phyloP scores from a whole-genome alignment of 2,888 invertebrate genomes.

The Odontocolon sp. region DNA sequence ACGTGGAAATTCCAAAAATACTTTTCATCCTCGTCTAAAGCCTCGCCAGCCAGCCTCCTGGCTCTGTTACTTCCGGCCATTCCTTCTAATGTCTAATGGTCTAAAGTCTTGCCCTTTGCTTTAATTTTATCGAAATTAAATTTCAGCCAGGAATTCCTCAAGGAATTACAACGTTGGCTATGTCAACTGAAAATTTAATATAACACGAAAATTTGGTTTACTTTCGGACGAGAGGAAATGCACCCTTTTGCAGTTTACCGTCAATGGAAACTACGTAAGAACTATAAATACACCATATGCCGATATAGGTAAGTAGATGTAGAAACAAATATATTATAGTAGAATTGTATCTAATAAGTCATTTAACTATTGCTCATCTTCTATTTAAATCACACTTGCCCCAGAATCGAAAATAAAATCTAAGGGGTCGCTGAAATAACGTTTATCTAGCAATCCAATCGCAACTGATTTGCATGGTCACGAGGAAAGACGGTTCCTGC shows the following conservation, averaged over 20 bases:
- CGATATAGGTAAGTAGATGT: not conserved
- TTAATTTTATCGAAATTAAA: conserved; percentile 51
- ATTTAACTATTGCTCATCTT: not conserved
- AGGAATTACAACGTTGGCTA: conserved; percentile 27
- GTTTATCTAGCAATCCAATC: conserved; percentile 48
- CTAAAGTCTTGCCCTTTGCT: conserved; percentile 8
- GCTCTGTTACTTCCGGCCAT: conserved; percentile 16
- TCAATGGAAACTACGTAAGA: no score
- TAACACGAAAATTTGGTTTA: conserved; percentile 28
- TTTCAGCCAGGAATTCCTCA: conserved; percentile 38
- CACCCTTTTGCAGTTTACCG: no score
- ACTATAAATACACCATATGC: not conserved
- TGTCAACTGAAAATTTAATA: conserved; percentile 15
- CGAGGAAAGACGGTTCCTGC: conserved; percentile 10
- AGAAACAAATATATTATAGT: not conserved
- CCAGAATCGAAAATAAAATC: conserved; percentile 19
- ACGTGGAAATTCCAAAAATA: conserved; percentile 52
- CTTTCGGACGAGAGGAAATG: not conserved
- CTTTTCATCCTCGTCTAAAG: conserved; percentile 12
- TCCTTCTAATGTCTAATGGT: conserved; percentile 15
- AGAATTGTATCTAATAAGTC: not conserved
- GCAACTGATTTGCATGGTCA: conserved; percentile 41
- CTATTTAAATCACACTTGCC: no score
- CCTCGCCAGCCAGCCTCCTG: not conserved
- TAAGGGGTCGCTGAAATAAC: conserved; percentile 22